phyloP scores from a whole-genome alignment of 2,113 vertebrate genomes.

The Colistium nudipinnis region DNA sequence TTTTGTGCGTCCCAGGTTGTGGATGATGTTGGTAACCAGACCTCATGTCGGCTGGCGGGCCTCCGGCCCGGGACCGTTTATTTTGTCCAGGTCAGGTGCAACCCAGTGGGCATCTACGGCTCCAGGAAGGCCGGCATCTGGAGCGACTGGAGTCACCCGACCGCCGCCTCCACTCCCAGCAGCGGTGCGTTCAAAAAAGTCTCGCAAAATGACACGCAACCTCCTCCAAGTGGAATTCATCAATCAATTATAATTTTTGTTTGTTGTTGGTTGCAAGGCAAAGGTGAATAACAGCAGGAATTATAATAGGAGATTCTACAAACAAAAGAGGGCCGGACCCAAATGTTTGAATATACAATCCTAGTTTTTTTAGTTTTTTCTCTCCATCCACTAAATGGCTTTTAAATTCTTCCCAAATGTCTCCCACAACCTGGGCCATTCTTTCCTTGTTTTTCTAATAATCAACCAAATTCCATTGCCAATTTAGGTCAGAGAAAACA shows the following conservation, averaged over 20 bases:
- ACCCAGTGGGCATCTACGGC: constrained; percentile 94
- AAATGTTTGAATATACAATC: too few relatives aligned
- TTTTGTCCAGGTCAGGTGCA: constrained; percentile 95
- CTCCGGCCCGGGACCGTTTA: constrained; percentile 90
- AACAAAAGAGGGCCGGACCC: background rate
- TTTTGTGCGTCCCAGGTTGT: constrained; percentile 82
- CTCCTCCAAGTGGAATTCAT: background rate
- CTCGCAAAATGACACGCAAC: background rate
- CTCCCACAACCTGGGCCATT: constrained; percentile 40
- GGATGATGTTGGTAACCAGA: constrained; percentile 93
- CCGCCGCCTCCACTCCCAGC: constrained; percentile 90
- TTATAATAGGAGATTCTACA: background rate
- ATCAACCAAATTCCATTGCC: constrained; percentile 57
- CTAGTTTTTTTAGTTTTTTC: too few relatives aligned
- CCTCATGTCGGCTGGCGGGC: constrained; percentile 90
- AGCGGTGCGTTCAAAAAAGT: constrained; percentile 80
- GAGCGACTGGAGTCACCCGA: constrained; percentile 96
- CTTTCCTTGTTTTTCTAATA: constrained; percentile 54
- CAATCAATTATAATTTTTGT: background rate
- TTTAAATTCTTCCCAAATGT: constrained; percentile 47
- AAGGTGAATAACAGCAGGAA: background rate
- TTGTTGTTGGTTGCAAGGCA: background rate
- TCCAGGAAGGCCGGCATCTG: constrained; percentile 93
- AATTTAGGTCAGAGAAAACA: constrained; percentile 66
- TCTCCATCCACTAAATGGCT: too few relatives aligned